Conservation (phyloP, 2,888 invertebrate genomes). For the Miltochrista miniata region DNA sequence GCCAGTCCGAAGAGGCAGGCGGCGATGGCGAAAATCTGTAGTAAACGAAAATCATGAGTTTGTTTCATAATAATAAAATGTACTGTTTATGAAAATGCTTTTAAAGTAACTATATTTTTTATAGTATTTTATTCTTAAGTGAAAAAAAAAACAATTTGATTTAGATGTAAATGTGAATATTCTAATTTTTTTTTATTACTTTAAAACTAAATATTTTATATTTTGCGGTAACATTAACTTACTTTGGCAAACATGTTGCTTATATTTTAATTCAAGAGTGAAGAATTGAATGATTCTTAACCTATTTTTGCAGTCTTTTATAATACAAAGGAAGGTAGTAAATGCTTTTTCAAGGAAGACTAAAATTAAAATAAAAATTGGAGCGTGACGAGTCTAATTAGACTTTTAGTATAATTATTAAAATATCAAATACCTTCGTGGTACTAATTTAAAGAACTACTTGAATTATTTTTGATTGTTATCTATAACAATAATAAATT, state of each 20-base stretch:
- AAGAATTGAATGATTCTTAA: not conserved
- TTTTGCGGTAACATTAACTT: not conserved
- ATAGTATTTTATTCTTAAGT: too few relatives aligned
- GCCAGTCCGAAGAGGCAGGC: slow-evolving; percentile 55
- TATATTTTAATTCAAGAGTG: not conserved
- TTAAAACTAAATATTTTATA: too few relatives aligned
- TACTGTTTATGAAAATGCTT: too few relatives aligned
- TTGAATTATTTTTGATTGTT: too few relatives aligned
- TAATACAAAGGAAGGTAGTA: not conserved
- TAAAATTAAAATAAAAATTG: not conserved
- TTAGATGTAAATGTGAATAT: too few relatives aligned
- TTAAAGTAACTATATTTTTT: too few relatives aligned
- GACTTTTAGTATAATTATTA: not conserved
- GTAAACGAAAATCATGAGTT: slow-evolving; percentile 1
- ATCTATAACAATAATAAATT: too few relatives aligned
- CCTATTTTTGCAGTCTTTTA: not conserved
- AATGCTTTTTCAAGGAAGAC: not conserved
- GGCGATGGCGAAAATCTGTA: slow-evolving; percentile 48
- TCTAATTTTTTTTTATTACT: too few relatives aligned
- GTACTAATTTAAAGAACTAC: too few relatives aligned
- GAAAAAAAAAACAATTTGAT: too few relatives aligned
- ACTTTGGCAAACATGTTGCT: slow-evolving; percentile 4
- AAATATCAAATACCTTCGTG: too few relatives aligned
- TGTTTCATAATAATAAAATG: not conserved
- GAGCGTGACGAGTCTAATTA: not conserved